Conservation (phyloP, 2,113 vertebrate genomes). For the Malurus elegans region DNA sequence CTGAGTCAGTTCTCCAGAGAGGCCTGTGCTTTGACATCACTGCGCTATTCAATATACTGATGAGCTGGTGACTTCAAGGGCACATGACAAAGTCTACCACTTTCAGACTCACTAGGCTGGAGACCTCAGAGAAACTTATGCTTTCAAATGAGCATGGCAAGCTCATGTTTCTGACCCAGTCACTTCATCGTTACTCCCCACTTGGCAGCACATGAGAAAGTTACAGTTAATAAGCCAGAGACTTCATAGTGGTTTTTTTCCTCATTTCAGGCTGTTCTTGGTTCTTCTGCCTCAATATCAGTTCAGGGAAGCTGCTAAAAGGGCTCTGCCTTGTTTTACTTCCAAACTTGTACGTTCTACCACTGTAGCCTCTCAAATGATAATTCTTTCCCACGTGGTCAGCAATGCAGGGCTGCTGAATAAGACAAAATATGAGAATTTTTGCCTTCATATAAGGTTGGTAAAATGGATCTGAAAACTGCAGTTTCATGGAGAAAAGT, state of each 20-base stretch:
- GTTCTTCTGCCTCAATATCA: not conserved
- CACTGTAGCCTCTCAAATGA: not conserved
- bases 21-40: conserved; percentile 55
- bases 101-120: not conserved
- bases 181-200: not conserved
- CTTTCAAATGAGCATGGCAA: not conserved
- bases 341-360: not conserved
- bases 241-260: not conserved
- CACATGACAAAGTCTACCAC: not conserved
- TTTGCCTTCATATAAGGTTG: not conserved
- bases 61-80: conserved; percentile 36
- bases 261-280: not conserved
- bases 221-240: not conserved
- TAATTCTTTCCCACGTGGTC: not conserved
- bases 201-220: conserved; percentile 31
- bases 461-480: not conserved
- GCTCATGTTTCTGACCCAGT: not conserved
- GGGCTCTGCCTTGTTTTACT: not conserved
- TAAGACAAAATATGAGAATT: not conserved
- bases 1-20: conserved; percentile 59
- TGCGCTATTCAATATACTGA: not conserved
- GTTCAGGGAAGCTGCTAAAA: not conserved
- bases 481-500: not conserved
- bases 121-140: conserved; percentile 6
- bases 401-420: not conserved